These are phyloP conservation scores for Trissolcus japonicus DNA, from an alignment of 2,888 invertebrate species.

Conservation along the genomic window DNA sequence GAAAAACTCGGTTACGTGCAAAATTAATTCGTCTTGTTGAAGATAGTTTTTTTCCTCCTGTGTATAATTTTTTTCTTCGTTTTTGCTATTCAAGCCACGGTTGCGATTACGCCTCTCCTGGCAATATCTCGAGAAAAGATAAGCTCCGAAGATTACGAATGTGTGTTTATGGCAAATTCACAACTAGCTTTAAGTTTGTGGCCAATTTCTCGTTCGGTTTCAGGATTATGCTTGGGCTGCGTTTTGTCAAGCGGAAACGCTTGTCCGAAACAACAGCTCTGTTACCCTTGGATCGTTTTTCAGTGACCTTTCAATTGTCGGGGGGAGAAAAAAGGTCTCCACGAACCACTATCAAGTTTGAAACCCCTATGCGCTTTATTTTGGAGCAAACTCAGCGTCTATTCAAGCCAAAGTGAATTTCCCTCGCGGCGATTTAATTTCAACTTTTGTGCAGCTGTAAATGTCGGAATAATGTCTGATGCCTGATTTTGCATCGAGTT, in stretches of 20 bases:
- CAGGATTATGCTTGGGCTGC: slow-evolving; percentile 11
- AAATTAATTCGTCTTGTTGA: not conserved
- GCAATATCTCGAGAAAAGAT: slow-evolving; percentile 13
- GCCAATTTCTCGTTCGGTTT: slow-evolving; percentile 14
- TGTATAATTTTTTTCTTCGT: not conserved
- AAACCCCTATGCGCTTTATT: not conserved
- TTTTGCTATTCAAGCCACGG: slow-evolving; percentile 18
- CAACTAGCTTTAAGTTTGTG: slow-evolving; percentile 13
- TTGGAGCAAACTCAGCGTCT: not conserved
- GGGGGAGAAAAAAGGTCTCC: too few relatives aligned
- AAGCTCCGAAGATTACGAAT: slow-evolving; percentile 9
- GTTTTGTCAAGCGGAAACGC: slow-evolving; percentile 6
- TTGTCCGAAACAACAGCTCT: not conserved
- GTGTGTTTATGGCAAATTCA: slow-evolving; percentile 16
- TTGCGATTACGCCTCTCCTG: slow-evolving; percentile 14
- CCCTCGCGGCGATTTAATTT: slow-evolving; percentile 26
- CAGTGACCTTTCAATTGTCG: too few relatives aligned
- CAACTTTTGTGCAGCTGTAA: slow-evolving; percentile 27
- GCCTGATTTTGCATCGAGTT: slow-evolving; percentile 24
- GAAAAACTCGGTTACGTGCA: slow-evolving; percentile 5
- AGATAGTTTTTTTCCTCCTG: slow-evolving; percentile 17
- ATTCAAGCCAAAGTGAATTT: slow-evolving; percentile 19
- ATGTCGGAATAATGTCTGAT: slow-evolving; percentile 29
- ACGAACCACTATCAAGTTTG: too few relatives aligned
- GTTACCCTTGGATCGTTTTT: too few relatives aligned